phyloP scores from a whole-genome alignment of 2,113 vertebrate genomes.

The Callaeas wilsoni region DNA sequence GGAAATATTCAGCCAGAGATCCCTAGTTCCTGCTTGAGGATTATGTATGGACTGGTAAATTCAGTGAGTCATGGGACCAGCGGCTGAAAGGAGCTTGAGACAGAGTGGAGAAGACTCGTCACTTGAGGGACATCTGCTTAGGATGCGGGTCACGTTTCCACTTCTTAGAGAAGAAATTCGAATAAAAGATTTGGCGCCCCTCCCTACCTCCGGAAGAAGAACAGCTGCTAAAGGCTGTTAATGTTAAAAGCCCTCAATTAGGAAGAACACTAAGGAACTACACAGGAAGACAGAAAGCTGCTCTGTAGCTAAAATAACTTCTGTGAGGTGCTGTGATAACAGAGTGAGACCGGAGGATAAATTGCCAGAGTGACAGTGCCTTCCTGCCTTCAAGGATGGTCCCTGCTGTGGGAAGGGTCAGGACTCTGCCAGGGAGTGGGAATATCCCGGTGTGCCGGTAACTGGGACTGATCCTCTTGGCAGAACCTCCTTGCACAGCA shows the following conservation, averaged over 20 bases:
- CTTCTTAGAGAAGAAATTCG: neutral
- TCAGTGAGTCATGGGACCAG: fast-evolving
- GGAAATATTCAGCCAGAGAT: neutral
- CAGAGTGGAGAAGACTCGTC: neutral
- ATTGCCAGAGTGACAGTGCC: neutral
- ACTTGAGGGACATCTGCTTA: neutral
- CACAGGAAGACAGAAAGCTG: slow-evolving; percentile 38
- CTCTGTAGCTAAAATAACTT: slow-evolving; percentile 49
- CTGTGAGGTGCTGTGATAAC: neutral
- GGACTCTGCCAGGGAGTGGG: neutral
- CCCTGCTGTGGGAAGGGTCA: neutral
- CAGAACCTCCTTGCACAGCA: neutral
- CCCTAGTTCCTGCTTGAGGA: neutral
- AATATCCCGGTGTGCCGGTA: fast-evolving
- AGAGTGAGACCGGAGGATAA: neutral
- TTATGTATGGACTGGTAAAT: neutral
- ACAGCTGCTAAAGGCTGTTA: slow-evolving; percentile 19
- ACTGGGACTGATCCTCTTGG: neutral
- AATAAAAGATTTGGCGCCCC: neutral
- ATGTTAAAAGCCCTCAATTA: slow-evolving; percentile 40
- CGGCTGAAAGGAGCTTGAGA: neutral
- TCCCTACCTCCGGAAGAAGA: neutral
- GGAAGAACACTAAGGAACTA: neutral
- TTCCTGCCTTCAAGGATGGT: neutral
- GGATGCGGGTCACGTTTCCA: neutral